Evolutionary conservation across 2,113 vertebrate genomes (phyloP), one percentile per base, ranked within the genome.

Genomic region (Phoenicopterus ruber): DNA sequence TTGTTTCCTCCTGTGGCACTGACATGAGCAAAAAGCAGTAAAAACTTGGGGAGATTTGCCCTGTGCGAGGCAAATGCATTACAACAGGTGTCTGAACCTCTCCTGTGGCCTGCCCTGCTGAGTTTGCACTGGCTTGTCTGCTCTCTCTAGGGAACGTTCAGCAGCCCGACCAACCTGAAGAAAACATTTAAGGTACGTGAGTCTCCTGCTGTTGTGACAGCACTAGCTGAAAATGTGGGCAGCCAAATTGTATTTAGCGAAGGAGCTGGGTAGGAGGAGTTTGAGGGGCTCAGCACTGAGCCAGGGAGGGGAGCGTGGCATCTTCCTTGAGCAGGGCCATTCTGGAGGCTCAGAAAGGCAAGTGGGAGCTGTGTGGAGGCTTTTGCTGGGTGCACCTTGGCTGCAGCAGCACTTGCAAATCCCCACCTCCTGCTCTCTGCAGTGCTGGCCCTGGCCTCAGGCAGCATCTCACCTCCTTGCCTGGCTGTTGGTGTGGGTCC

Each of bases 81-180:
- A 11, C 12, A 72, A 24, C 3, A 47, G 38, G 13, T 54, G 13
- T 50, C n/a, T 89, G 65, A 81, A 47, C 29, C 20, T 67, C 44
- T 69, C 9, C 32, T 0, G 0, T 50, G 11, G 16, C 22, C 40
- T 94, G 20, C 24, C 13, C 28, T 94, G 52, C 36, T 78, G 71
- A 62, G 25, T 72, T 81, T 91, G 15, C 49, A 42, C 54, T 88
- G 21, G 90, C 54, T 55, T 95, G 34, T 94, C 50, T 80, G 44
- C 38, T 93, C 44, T 95, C 62, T 83, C 42, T 96, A 99, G 99
- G 99, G 99, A 54, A 99, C 98, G 3, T 99, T 98, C 98, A 99
- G 99, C 98, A 99, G 99, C 90, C 99, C 99, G 0, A n/a, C 97
- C 83, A 99, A 99, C 97, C 97, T 99, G 96, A 99, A 99, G 93